Percentiles rank a stretch among this genome's conserved stretches.
These are phyloP conservation scores for Idaea biselata DNA, from an alignment of 2,888 invertebrate genomes.

Conservation along the genomic window DNA sequence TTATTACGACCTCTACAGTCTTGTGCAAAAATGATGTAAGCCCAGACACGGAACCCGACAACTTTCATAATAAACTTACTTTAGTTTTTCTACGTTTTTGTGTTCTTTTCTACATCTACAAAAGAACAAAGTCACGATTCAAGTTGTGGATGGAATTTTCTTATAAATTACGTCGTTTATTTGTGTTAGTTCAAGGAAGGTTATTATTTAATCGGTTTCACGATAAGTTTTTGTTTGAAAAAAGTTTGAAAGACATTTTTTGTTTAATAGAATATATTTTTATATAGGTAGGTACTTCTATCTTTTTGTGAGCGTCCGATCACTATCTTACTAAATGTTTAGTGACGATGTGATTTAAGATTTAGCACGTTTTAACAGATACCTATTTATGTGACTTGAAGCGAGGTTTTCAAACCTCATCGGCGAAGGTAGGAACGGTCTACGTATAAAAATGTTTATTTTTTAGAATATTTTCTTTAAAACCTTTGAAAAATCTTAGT, in stretches of 20 bases:
- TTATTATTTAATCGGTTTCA: conserved; percentile 15
- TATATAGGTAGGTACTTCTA: too few species aligned
- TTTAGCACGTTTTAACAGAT: too few species aligned
- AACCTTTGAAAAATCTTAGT: too few species aligned
- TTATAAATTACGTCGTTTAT: background rate
- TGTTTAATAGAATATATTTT: too few species aligned
- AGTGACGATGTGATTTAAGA: too few species aligned
- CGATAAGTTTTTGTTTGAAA: background rate
- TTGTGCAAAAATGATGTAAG: conserved; percentile 38
- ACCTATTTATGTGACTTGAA: too few species aligned
- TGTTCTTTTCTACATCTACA: conserved; percentile 21
- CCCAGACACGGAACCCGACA: conserved; percentile 22
- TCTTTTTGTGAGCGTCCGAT: too few species aligned
- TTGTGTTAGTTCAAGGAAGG: conserved; percentile 11
- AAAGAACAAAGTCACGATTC: conserved; percentile 25
- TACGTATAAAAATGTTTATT: too few species aligned
- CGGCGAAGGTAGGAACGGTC: too few species aligned
- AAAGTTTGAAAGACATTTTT: background rate
- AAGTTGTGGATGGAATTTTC: conserved; percentile 13
- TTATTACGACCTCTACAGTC: conserved; percentile 42
- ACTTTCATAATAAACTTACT: conserved; percentile 26
- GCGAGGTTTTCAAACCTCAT: too few species aligned
- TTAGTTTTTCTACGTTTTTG: conserved; percentile 15
- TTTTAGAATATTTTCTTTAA: too few species aligned
- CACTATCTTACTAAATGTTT: too few species aligned